Conservation (phyloP, 2,797 vertebrate species). For the Mionectes olivaceus region DNA sequence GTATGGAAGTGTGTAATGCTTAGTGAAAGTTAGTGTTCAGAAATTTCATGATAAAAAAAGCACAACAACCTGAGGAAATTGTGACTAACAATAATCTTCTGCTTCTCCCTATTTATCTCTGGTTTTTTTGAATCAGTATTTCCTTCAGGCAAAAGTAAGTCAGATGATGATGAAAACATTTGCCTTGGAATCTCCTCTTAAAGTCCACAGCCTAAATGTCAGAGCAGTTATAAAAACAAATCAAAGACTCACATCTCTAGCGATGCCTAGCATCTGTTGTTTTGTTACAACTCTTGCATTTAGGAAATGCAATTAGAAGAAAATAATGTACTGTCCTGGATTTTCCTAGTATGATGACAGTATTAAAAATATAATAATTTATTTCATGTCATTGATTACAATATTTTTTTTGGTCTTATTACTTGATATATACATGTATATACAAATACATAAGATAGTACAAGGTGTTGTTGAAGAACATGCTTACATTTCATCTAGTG, state of each 20-base stretch:
- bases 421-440: not conserved
- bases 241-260: not conserved
- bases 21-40: not conserved
- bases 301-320: conserved; percentile 22
- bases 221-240: conserved; percentile 48
- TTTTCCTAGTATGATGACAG: not conserved
- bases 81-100: not conserved
- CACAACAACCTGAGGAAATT: not conserved
- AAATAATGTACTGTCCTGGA: conserved; percentile 1
- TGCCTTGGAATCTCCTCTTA: conserved; percentile 29
- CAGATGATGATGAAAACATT: conserved; percentile 27
- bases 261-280: conserved; percentile 37
- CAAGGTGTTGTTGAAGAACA: not conserved
- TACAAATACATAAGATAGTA: not conserved
- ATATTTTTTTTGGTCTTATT: not conserved
- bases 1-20: not conserved
- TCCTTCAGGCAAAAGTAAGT: conserved; percentile 42
- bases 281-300: conserved; percentile 17
- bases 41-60: not conserved
- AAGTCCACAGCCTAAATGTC: conserved; percentile 40
- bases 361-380: not conserved
- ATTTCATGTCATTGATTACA: not conserved
- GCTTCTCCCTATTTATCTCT: not conserved
- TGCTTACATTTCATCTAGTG: too few species aligned
- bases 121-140: not conserved